Percentiles rank a stretch among this genome's conserved stretches.
Conservation (phyloP, 2,888 invertebrate species). For the Latrodectus hesperus region DNA sequence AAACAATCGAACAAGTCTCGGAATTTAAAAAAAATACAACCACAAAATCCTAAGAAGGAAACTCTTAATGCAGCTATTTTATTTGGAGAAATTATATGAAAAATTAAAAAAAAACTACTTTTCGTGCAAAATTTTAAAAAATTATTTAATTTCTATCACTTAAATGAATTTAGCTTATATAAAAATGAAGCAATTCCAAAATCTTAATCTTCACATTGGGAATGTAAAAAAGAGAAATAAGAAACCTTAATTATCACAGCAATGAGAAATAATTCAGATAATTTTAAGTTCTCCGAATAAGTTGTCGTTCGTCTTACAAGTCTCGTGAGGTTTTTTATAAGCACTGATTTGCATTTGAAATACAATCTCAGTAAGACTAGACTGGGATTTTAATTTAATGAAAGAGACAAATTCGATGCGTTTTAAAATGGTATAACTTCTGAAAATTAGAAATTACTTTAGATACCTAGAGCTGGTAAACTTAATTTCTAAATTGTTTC, state of each 20-base stretch:
- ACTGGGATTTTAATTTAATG: constrained; percentile 37
- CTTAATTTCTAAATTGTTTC: background rate
- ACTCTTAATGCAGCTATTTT: background rate
- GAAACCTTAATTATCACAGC: constrained; percentile 36
- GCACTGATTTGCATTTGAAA: constrained; percentile 57
- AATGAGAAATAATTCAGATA: constrained; percentile 30
- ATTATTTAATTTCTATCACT: background rate
- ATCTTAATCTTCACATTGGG: background rate
- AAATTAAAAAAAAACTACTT: background rate
- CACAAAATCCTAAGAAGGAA: background rate
- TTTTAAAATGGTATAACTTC: background rate
- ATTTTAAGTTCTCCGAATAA: constrained; percentile 27
- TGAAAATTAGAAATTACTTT: background rate
- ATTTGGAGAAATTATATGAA: background rate
- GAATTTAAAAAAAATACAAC: too few relatives aligned
- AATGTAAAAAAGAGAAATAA: constrained; percentile 5
- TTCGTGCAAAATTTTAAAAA: background rate
- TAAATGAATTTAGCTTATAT: background rate
- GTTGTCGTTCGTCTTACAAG: background rate
- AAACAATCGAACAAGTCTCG: too few relatives aligned
- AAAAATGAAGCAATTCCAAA: background rate
- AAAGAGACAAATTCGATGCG: background rate
- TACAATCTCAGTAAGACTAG: constrained; percentile 10
- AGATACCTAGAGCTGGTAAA: background rate
- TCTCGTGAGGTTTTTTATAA: background rate